phyloP scores from a whole-genome alignment of 1,140 invertebrate species.

The Coptotermes formosanus region DNA sequence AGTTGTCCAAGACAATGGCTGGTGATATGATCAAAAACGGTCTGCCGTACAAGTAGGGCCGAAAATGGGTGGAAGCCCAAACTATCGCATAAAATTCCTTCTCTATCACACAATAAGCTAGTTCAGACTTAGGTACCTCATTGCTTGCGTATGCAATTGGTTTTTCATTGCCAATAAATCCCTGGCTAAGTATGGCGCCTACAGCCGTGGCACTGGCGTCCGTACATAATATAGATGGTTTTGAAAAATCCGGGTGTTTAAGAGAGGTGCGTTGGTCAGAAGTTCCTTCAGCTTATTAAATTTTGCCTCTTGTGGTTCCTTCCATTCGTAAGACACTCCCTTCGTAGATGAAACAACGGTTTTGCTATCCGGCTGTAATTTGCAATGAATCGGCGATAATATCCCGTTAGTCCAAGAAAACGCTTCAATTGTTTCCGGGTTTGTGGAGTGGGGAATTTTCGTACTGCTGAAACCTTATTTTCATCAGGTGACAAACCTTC shows the following conservation, averaged over 20 bases:
- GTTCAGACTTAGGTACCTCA: constrained; percentile 38
- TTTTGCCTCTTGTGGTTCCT: constrained; percentile 39
- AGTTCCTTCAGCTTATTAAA: constrained; percentile 37
- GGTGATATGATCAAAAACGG: constrained; percentile 47
- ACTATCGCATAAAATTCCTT: constrained; percentile 47
- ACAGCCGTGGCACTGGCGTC: constrained; percentile 53
- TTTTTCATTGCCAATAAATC: constrained; percentile 38
- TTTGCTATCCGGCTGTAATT: constrained; percentile 37
- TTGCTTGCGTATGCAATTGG: constrained; percentile 42
- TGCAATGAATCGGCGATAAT: constrained; percentile 46
- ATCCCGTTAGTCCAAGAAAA: constrained; percentile 40
- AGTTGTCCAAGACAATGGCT: constrained; percentile 43
- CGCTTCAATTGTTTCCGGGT: constrained; percentile 36
- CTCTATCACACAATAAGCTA: constrained; percentile 42
- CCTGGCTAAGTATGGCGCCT: constrained; percentile 47
- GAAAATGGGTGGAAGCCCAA: constrained; percentile 49
- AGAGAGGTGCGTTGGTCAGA: constrained; percentile 42
- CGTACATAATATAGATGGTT: constrained; percentile 56
- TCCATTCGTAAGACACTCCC: constrained; percentile 41
- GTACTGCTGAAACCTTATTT: constrained; percentile 35
- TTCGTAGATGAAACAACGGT: constrained; percentile 40
- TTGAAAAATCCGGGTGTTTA: constrained; percentile 43
- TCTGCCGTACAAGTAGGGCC: constrained; percentile 47
- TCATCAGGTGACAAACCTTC: constrained; percentile 38
- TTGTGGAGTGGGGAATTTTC: constrained; percentile 36